Conservation (phyloP, 2,797 vertebrate genomes). For the Erethizon dorsatum region DNA sequence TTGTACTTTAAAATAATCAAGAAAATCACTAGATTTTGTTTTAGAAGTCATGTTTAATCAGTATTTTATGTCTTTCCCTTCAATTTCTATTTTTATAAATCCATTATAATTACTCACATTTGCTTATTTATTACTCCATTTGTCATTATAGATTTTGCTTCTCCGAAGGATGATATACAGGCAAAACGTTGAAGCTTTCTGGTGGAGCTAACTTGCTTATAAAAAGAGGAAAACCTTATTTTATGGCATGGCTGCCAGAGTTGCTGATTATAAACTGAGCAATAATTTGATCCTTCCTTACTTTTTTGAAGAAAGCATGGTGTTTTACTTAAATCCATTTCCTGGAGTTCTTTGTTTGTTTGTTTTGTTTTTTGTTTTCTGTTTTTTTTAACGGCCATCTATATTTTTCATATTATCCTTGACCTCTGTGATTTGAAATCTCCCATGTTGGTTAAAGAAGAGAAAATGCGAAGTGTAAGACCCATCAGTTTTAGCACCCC, state of each 20-base stretch:
- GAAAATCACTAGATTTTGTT: neutral
- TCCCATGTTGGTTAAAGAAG: neutral
- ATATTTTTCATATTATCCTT: neutral
- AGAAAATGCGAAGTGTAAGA: neutral
- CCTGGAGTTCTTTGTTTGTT: neutral
- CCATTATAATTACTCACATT: neutral
- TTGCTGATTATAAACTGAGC: neutral
- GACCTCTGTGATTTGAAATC: neutral
- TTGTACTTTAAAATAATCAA: conserved; percentile 51
- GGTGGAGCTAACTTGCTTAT: rapidly evolving
- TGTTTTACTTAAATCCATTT: neutral
- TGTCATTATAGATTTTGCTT: conserved; percentile 53
- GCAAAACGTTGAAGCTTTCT: neutral
- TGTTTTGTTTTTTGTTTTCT: too few species aligned
- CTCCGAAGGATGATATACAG: neutral
- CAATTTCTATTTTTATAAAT: conserved; percentile 64
- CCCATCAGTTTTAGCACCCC: neutral
- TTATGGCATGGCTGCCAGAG: rapidly evolving
- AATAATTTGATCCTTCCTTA: neutral
- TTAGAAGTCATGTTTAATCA: conserved; percentile 42
- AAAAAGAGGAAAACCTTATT: neutral
- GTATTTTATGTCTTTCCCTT: conserved; percentile 40
- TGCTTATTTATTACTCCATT: neutral
- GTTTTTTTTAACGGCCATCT: neutral
- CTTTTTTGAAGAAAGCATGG: neutral